phyloP scores from a whole-genome alignment of 1,140 invertebrate species.

The Ylistrum balloti region DNA sequence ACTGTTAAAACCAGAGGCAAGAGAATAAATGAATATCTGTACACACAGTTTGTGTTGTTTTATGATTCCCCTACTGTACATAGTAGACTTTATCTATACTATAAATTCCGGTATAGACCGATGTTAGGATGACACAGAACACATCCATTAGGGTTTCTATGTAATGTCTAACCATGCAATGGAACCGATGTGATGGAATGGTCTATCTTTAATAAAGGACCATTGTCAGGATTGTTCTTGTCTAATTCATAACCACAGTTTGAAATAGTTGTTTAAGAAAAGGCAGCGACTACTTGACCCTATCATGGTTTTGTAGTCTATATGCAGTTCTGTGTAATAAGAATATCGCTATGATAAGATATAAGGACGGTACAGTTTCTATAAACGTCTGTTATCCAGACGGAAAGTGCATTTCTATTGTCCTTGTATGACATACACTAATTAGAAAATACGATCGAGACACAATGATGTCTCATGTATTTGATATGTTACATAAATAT shows the following conservation, averaged over 20 bases:
- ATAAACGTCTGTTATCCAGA: neutral
- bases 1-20: neutral
- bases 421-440: neutral
- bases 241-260: neutral
- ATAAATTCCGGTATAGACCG: neutral
- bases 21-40: conserved; percentile 35
- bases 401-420: neutral
- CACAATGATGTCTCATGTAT: no score
- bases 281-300: neutral
- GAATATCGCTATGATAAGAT: neutral
- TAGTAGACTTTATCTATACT: neutral
- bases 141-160: neutral
- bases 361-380: neutral
- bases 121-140: neutral
- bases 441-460: neutral
- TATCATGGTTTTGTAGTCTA: neutral
- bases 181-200: neutral
- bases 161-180: neutral
- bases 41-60: conserved; percentile 30
- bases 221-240: neutral
- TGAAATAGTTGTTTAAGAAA: neutral
- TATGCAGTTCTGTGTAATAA: neutral
- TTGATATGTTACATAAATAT: no score
- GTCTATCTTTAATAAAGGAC: neutral
- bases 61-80: neutral